Evolutionary conservation across 2,113 vertebrate genomes (phyloP).

Genomic region (Myotis yumanensis): DNA sequence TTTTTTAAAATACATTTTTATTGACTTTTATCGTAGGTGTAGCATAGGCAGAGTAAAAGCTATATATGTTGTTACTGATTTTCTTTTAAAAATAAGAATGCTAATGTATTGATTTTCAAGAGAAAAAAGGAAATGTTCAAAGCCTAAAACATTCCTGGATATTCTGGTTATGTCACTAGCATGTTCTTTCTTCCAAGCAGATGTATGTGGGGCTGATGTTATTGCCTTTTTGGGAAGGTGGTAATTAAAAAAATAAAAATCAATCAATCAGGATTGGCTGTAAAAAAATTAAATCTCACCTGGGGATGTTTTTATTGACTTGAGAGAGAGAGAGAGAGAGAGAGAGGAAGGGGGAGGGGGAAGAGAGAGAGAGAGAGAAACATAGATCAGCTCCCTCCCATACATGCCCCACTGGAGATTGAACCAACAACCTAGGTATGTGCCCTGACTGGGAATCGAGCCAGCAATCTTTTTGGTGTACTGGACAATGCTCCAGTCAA

Average conservation of each 20-base stretch:
- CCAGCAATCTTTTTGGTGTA: background rate
- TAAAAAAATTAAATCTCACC: background rate
- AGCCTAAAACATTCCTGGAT: background rate
- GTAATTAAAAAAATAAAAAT: background rate
- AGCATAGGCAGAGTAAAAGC: background rate
- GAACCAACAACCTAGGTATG: background rate
- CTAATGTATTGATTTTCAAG: constrained; percentile 36
- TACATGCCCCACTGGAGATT: background rate
- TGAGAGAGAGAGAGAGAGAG: background rate
- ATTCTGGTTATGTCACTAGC: constrained; percentile 5
- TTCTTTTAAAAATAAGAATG: constrained; percentile 36
- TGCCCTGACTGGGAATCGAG: background rate
- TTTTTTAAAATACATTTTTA: no score
- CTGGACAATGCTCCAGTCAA: background rate
- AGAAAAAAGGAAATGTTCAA: constrained; percentile 6
- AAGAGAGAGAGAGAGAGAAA: background rate
- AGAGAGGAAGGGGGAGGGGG: rapidly evolving
- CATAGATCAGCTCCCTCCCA: background rate
- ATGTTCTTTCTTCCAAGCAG: background rate
- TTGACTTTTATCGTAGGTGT: constrained; percentile 1
- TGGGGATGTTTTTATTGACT: background rate
- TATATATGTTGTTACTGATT: background rate
- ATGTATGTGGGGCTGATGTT: background rate
- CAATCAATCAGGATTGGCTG: background rate
- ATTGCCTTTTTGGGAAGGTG: background rate